Base-by-base conservation (phyloP, 2,797 vertebrate genomes). In the Corythornis leucogaster region DNA sequence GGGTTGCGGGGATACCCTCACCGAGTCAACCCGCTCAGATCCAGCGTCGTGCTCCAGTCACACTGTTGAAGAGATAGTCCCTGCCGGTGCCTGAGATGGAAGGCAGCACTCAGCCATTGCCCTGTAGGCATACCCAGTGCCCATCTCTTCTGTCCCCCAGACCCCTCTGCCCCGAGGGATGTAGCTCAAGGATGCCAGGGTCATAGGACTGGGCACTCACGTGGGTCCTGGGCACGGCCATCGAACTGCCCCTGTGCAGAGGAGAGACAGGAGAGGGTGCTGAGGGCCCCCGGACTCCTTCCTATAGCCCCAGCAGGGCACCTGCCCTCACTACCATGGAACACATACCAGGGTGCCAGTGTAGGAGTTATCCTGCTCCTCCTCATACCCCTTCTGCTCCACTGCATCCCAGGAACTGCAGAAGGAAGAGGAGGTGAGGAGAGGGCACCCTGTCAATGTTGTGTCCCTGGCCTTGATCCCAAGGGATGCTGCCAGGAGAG, bases 51-150 rank as follows among this genome's bases (percentile, higher is more conserved):
- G 95, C 88, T 78, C 96, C 94, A 0, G 93, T 96, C 69, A 31
- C 0, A 0, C 79, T 97, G 93, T 80, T 89, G 85, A 97, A 97
- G 53, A 97, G 75, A 74, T 94, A 96, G 7, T 97, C 91, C 92
- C 96, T 93, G 81, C 97, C 82, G 2, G 91, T 96, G 87, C 96
- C 97, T 98, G 62, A 35, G 55, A 55, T 4, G 76, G 40, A 67
- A 90, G 19, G 14, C 54, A 81, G 43, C 8, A 9, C 21, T 86
- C 78, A 89, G 68, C 20, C 22, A 8, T 62, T 26, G 9, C 24
- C 43, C 22, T 0, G 0, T 0, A 0, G 40, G 58, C 7, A 19
- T 66, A 16, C 59, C 30, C 6, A 5, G 31, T 3, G 2, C 35
- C 30, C 5, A 1, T 51, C 30, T 33, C 35, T 58, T 18, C 43